Evolutionary conservation across 2,113 vertebrate genomes (phyloP).

Genomic region (Orthochromis malagaraziensis): DNA sequence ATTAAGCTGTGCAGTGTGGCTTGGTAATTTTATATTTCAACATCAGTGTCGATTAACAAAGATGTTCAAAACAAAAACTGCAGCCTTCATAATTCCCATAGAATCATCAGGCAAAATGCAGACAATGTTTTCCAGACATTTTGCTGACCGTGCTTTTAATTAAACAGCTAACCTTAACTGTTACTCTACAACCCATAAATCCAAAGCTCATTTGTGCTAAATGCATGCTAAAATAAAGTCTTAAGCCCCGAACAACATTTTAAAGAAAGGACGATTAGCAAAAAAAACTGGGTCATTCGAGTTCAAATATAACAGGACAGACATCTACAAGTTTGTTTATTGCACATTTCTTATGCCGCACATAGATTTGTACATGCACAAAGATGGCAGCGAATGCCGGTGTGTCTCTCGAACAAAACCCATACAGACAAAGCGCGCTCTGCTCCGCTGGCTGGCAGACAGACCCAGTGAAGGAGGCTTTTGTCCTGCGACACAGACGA

Average conservation of each 20-base stretch:
- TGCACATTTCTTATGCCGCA: neutral
- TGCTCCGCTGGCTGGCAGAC: slow-evolving; percentile 14
- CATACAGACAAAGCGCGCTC: slow-evolving; percentile 10
- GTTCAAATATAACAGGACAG: neutral
- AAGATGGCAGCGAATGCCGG: neutral
- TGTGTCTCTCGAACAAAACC: neutral
- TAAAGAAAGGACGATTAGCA: neutral
- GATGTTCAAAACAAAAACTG: neutral
- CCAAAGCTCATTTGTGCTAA: neutral
- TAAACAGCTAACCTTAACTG: neutral
- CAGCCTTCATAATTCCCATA: neutral
- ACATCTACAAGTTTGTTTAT: neutral
- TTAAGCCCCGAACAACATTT: neutral
- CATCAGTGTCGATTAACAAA: neutral
- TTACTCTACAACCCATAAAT: neutral
- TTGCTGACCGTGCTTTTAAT: neutral
- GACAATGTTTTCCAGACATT: neutral
- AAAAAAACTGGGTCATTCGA: neutral
- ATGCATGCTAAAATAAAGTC: neutral
- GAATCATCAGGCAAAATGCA: neutral
- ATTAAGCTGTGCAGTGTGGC: neutral
- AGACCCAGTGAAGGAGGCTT: slow-evolving; percentile 41
- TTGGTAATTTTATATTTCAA: neutral
- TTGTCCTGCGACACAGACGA: slow-evolving; percentile 43
- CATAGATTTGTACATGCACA: neutral